These are phyloP conservation scores for Epiblema foenella DNA, from an alignment of 2,888 invertebrate species.

Conservation along the genomic window DNA sequence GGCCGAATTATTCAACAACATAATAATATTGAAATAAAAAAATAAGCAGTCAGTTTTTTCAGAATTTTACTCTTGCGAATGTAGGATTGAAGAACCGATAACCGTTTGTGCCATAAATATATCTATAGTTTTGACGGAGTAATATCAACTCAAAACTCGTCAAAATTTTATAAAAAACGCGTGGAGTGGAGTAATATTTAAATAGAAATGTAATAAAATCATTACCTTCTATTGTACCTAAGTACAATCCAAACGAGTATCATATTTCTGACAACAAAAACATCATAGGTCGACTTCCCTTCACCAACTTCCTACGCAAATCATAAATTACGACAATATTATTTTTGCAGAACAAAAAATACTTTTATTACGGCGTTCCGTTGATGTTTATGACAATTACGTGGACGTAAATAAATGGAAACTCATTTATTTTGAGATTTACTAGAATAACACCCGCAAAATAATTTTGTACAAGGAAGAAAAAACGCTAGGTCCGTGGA, in stretches of 20 bases:
- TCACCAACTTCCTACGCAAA: conserved; percentile 5
- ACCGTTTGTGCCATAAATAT: too few species aligned
- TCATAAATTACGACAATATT: conserved; percentile 14
- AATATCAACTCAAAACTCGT: too few species aligned
- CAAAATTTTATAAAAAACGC: too few species aligned
- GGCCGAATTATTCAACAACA: too few species aligned
- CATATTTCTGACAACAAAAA: background rate
- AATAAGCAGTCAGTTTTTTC: too few species aligned
- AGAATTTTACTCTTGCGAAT: too few species aligned
- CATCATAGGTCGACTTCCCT: background rate
- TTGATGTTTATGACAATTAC: conserved; percentile 22
- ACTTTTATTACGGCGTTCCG: conserved; percentile 22
- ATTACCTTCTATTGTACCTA: too few species aligned
- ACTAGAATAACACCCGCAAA: conserved; percentile 9
- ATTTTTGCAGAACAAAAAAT: conserved; percentile 9
- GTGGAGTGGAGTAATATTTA: too few species aligned
- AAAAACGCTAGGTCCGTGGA: background rate
- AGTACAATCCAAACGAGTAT: background rate
- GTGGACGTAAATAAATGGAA: conserved; percentile 15
- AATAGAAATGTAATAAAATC: too few species aligned
- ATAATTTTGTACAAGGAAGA: background rate
- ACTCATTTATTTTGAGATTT: conserved; percentile 17
- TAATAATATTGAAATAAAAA: too few species aligned
- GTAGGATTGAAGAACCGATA: too few species aligned
- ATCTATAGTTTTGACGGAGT: too few species aligned